Evolutionary conservation across 2,113 vertebrate species (phyloP), one percentile per base, ranked within the genome.

Genomic region (Micromys minutus): DNA sequence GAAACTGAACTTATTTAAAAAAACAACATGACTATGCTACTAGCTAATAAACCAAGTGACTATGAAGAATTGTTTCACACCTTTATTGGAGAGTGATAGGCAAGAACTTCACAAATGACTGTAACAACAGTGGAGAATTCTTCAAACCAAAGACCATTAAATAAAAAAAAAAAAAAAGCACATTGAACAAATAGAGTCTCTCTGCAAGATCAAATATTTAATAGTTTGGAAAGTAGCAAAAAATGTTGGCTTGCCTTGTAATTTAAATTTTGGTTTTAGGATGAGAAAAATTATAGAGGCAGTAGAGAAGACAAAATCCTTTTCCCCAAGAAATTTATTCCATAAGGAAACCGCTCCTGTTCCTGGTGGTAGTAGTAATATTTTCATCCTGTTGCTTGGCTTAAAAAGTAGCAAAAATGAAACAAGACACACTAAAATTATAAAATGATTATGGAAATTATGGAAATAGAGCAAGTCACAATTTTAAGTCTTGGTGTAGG

Each of bases 101-200:
- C 7, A 94, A 85, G 91, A 69, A 42, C 87, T 93, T 93, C 74
- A 72, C 29, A 92, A 65, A 90, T 39, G 76, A 57, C 34, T 92
- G 26, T 61, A 94, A 55, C 1, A 10, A 87, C 50, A 91, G 69
- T 39, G 74, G 83, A 86, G 79, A 63, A n/a, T 71, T 91, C 36
- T 31, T 83, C 67, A 83, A 93, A 57, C 72, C 61, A 63, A 76
- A 93, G 59, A 77, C 63, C 63, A 86, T 88, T 93, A 93, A 91
- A n/a, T n/a, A n/a, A n/a, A 95, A 96, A 88, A 86, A 95, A 87
- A 92, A 94, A 96, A 90, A 88, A 95, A 81, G 45, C 65, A 76
- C 29, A 45, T 90, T 90, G 89, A 88, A 92, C 71, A 95, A 81
- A 93, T n/a, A 93, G 71, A 61, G 52, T 81, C 10, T 94, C 31